phyloP scores from a whole-genome alignment of 1,140 invertebrate genomes.

The Radopholus similis region DNA sequence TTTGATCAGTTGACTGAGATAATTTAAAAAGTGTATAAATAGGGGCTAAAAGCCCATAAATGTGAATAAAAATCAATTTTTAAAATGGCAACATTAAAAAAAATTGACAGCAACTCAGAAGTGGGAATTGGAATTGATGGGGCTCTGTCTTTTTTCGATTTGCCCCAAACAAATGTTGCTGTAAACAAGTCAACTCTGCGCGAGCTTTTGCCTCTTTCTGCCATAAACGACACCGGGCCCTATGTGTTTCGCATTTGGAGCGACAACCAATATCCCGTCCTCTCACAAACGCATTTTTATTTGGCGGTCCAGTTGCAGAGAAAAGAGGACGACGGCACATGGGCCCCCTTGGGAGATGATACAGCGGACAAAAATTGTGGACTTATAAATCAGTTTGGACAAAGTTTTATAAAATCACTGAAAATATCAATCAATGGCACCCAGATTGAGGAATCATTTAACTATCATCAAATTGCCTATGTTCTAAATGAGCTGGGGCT shows the following conservation, averaged over 20 bases:
- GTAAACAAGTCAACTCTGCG: not conserved
- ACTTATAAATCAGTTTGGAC: not conserved
- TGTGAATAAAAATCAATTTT: not conserved
- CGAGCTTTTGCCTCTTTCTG: not conserved
- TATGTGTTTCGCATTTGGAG: not conserved
- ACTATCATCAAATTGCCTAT: not conserved
- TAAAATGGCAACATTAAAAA: not conserved
- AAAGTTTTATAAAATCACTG: not conserved
- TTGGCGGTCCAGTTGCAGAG: not conserved
- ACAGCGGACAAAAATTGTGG: not conserved
- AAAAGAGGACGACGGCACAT: not conserved
- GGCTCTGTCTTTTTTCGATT: not conserved
- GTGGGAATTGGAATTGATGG: slow-evolving; percentile 2
- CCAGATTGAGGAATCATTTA: not conserved
- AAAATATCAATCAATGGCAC: not conserved
- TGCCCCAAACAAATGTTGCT: not conserved
- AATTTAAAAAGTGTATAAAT: not conserved
- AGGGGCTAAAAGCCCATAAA: too few relatives aligned
- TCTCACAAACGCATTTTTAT: not conserved
- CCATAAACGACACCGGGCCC: not conserved
- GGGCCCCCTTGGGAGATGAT: not conserved
- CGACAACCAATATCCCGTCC: not conserved
- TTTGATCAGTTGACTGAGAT: not conserved
- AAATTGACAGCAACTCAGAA: slow-evolving; percentile 16
- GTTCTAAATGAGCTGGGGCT: not conserved